Evolutionary conservation across 2,113 vertebrate genomes (phyloP), one percentile per base, ranked within the genome.

Genomic region (Tretioscincus oriximinensis): DNA sequence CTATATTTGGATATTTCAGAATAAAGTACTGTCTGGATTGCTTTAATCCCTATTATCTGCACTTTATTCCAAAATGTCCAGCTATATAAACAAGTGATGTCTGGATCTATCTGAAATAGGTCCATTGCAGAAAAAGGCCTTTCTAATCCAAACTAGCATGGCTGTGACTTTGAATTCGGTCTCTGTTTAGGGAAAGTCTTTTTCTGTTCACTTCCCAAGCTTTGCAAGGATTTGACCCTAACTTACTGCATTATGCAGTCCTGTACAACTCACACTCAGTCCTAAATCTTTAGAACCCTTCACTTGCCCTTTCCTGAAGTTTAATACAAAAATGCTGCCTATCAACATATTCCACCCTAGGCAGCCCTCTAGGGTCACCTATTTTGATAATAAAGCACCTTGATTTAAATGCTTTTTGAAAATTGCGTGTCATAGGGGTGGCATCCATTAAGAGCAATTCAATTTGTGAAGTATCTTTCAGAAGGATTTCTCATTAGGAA

Each of bases 401-500:
- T 14, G 29, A 58, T 72, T 22, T 22, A 58, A 45, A 35, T 47
- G 45, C 29, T 66, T 73, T 49, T 26, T 54, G 47, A 66, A 73
- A 73, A 73, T 58, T 41, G 31, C 12, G 47, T 73, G 65, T 67
- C 11, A 16, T 64, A 49, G 5, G 20, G 41, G 16, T 41, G 7
- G 10, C 45, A 74, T 1, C 21, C 41, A 67, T 87, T 16, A n/a
- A 24, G 61, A 65, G 49, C 54, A 7, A 20, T 81, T 84, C 72
- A 4, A 29, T 4, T 69, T 76, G 76, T 1, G 83, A 26, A 82
- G 73, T 2, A 82, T n/a, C n/a, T 73, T 10, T 76, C 64, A 51
- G 80, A 14, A 26, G 26, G 51, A 31, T 74, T 88, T 65, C 6
- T 81, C 7, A 69, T 68, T 68, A 66, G 64, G 31, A 61, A 70